Evolutionary conservation across 2,113 vertebrate species (phyloP), one percentile per base, ranked within the genome.

Genomic region (Phalacrocorax brasilianus): DNA sequence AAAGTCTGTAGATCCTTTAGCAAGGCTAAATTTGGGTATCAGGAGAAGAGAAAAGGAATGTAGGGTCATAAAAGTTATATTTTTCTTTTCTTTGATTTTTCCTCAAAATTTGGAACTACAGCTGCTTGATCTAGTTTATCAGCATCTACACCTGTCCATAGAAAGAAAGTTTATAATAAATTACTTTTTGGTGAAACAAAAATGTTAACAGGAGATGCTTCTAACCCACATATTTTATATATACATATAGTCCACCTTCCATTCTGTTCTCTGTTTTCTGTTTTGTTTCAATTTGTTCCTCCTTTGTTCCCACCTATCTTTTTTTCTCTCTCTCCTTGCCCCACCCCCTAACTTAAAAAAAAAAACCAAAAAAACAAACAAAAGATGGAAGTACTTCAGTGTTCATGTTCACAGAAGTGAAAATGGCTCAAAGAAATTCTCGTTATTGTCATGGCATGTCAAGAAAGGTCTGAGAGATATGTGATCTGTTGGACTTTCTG

Each of bases 301-400:
- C 5, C 8, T 72, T 83, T 76, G 3, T 47, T 88, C 22, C 32
- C 9, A 40, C 4, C 35, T 40, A 22, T 28, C 2, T 76, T 12
- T 75, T 53, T 42, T 56, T 49, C 6, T 52, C 53, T 67, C 20
- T 23, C 2, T 44, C 16, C 44, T 44, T 44, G 44, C 44, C 44
- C 44, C 5, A 4, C 33, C 3, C 32, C 1, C 3, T 3, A 44
- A 44, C 12, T 20, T 19, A 11, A 2, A 4, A 22, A 52, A 17
- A 65, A 53, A 1, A 2, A n/a, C n/a, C n/a, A n/a, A n/a, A n/a
- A n/a, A 77, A 70, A 62, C 8, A 11, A 50, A 2, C 47, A 40
- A 59, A 72, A 76, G 12, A 1, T 5, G 11, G 9, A 72, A 82
- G 3, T 15, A 45, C 2, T 67, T 67, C 28, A 33, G 14, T 38